Evolutionary conservation across 2,113 vertebrate species (phyloP), one percentile per base, ranked within the genome.

Genomic region (Ammodytes dubius): DNA sequence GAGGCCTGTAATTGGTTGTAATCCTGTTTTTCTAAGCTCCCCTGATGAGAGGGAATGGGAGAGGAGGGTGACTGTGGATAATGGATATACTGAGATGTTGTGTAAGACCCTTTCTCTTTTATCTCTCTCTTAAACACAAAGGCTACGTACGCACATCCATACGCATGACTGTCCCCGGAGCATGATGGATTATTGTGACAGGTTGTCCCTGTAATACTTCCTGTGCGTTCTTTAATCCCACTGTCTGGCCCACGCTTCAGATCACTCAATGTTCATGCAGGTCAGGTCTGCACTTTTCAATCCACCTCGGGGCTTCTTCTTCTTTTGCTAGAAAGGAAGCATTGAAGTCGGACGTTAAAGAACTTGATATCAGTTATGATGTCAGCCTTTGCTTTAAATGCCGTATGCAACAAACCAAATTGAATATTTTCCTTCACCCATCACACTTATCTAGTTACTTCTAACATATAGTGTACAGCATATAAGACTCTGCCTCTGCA

Each of bases 1-100:
- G 78, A 89, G 56, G 75, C 53, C 56, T 81, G 81, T 92, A 93
- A 94, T 93, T 94, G 87, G 84, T 90, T 87, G 74, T 92, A 92
- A 93, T 93, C 92, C 87, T 80, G 77, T 83, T 74, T 87, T 72
- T 68, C 79, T 93, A 87, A 92, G 60, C 83, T 89, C 84, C 77
- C 85, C 70, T 67, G 79, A 89, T 92, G 83, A 77, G 69, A 81
- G 80, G 75, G 90, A 84, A 86, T 71, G 63, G 60, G 54, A 85
- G 76, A 87, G 82, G 73, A 77, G 69, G 61, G 79, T 69, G 71
- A 58, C 83, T 69, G 71, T 79, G 87, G 85, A 89, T 89, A 81
- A 90, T 85, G 84, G 73, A 57, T 49, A 70, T 45, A 76, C 72
- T 83, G 70, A 82, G 69, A 82, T 82, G 85, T 87, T 89, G 73